Base-by-base conservation (phyloP, 2,113 vertebrate genomes). In the Rhombomys opimus region DNA sequence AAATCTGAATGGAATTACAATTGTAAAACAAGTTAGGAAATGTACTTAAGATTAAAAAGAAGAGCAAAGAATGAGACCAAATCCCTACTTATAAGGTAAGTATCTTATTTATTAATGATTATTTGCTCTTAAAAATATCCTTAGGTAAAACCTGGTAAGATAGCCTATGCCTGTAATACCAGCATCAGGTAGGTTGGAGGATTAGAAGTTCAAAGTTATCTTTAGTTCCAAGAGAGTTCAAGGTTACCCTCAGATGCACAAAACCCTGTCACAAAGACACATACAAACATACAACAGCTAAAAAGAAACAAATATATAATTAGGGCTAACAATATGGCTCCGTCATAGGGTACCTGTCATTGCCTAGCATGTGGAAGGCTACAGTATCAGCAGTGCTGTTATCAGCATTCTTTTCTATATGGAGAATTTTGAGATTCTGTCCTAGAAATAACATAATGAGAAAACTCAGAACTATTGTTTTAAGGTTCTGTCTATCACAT, bases 1-100 rank as follows among this genome's bases (percentile, higher is more conserved):
- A 25, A 38, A 87, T 85, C 13, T 80, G 15, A 85, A 93, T 91
- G 52, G 70, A 93, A 91, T 65, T 59, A 67, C 25, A 89, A 59
- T 59, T 78, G 22, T 46, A 4, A 89, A 0, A 14, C n/a, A 73
- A 52, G 15, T 86, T 32, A 87, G 25, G 9, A 89, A 76, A 87
- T 22, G 3, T 25, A 52, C 10, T 67, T 96, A 22, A 90, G 38
- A 88, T 65, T 65, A 80, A 87, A 91, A 78, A 70, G 9, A 52
- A 89, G 82, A 15, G 27, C 65, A 63, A 88, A 54, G 8, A 72
- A 59, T n/a, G 25, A 41, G 1, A 57, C 59, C 32, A 86, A 73
- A 32, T 27, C 30, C 17, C 32, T 18, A 68, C 20, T 61, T 25
- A 80, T 12, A 12, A 87, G 57, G 22, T 27, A 41, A 91, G 3